Evolutionary conservation across 2,888 invertebrate genomes (phyloP), one percentile per base, ranked within the genome.

Genomic region (Heliconius sara): DNA sequence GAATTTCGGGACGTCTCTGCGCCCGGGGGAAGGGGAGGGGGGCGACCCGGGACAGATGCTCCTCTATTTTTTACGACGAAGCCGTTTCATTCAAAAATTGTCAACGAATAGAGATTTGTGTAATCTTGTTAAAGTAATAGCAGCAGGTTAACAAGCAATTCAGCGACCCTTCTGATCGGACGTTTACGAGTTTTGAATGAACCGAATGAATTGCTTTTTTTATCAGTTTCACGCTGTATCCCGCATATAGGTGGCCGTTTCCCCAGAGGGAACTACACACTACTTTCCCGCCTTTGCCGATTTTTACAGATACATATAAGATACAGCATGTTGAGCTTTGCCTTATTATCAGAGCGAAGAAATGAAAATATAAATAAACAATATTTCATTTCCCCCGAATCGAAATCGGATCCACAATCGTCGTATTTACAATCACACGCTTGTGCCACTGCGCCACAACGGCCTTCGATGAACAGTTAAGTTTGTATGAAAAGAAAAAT

Each of bases 41-140:
- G 22, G 19, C 43, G 43, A 19, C 19, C 52, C 90, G 89, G 87
- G 91, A 92, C 93, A 94, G 87, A 90, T 93, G 94, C 91, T 92
- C 89, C 89, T 93, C 92, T 93, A 92, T 93, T 94, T 94, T 94
- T 94, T 90, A 90, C 86, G 84, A 84, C 83, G 84, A 88, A 88
- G 88, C 89, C 89, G 93, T 88, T 94, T 94, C 95, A 95, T 95
- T 95, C 94, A 95, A 94, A 94, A 94, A 92, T 91, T 91, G 92
- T 92, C 92, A 91, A 90, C 92, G 93, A 88, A 91, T 91, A 92
- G 90, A 91, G 92, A 94, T 94, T 95, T 94, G 92, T 93, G 93
- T 95, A 94, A 95, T 94, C 94, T 94, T 91, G 92, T 94, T 94
- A 92, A 88, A 90, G 91, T 91, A 89, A 92, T 89, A 91, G 91